phyloP scores from a whole-genome alignment of 2,797 vertebrate species.

The Phataginus tricuspis region DNA sequence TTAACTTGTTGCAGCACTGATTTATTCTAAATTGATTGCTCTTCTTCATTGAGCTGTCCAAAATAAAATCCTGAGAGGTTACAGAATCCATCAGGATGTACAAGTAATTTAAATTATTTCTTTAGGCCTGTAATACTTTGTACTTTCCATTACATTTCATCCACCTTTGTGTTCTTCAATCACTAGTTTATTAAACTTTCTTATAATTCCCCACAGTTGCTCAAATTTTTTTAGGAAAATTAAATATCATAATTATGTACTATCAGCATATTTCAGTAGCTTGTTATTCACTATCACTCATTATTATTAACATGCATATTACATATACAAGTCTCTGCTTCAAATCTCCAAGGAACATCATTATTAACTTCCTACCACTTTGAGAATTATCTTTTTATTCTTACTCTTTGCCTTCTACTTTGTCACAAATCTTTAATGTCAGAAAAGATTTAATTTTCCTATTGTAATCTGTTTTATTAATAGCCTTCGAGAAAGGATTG shows the following conservation, averaged over 20 bases:
- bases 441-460: conserved; percentile 41
- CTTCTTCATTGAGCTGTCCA: not conserved
- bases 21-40: conserved; percentile 54
- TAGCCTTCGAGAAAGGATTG: not conserved
- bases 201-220: conserved; percentile 66
- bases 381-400: conserved; percentile 48
- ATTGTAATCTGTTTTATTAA: conserved; percentile 53
- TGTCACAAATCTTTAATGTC: conserved; percentile 53
- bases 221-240: conserved; percentile 78
- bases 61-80: conserved; percentile 56
- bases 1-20: conserved; percentile 28
- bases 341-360: not conserved
- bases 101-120: conserved; percentile 76
- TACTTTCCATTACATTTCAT: conserved; percentile 66
- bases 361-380: not conserved
- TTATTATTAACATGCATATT: conserved; percentile 74
- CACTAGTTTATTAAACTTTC: conserved; percentile 73
- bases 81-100: not conserved
- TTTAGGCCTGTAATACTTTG: conserved; percentile 60
- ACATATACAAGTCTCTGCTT: not conserved
- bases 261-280: conserved; percentile 78
- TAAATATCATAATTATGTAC: conserved; percentile 75
- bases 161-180: conserved; percentile 73
- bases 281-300: conserved; percentile 78
- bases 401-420: conserved; percentile 15